phyloP scores from a whole-genome alignment of 2,888 invertebrate species.

The Tenthredo mesomela region DNA sequence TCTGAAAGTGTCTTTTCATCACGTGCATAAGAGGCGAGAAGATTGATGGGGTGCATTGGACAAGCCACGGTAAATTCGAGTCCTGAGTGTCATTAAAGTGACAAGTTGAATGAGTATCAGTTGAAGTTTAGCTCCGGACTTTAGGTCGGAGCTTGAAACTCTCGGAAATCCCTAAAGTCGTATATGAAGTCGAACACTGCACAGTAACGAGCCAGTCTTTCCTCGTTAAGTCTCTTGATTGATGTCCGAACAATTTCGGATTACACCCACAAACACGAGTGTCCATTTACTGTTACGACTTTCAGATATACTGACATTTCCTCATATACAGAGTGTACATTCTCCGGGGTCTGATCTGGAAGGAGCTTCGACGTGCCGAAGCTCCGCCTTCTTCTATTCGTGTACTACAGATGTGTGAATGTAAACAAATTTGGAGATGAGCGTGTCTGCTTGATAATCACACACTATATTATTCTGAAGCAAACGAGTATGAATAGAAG shows the following conservation, averaged over 20 bases:
- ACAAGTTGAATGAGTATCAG: background rate
- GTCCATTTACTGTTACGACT: background rate
- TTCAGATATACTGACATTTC: background rate
- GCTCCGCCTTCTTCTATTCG: too few species aligned
- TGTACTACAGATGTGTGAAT: too few species aligned
- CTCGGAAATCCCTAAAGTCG: background rate
- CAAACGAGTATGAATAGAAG: too few species aligned
- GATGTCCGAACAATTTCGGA: slow-evolving; percentile 18
- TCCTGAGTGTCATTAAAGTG: background rate
- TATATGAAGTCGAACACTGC: background rate
- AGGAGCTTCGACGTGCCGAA: too few species aligned
- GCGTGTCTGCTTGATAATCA: too few species aligned
- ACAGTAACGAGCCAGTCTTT: background rate
- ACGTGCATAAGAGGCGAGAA: background rate
- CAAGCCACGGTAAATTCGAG: background rate
- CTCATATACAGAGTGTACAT: too few species aligned
- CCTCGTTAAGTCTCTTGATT: slow-evolving; percentile 38
- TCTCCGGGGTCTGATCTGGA: too few species aligned
- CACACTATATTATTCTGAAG: too few species aligned
- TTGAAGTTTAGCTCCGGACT: background rate
- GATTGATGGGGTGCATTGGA: background rate
- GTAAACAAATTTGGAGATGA: too few species aligned
- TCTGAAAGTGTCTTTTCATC: background rate
- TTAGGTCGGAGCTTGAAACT: background rate
- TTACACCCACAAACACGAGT: background rate